These are phyloP conservation scores for Euphysa ruthae DNA, from an alignment of 30 jellyfish, hydroid and myxozoan species.

Conservation along the genomic window DNA sequence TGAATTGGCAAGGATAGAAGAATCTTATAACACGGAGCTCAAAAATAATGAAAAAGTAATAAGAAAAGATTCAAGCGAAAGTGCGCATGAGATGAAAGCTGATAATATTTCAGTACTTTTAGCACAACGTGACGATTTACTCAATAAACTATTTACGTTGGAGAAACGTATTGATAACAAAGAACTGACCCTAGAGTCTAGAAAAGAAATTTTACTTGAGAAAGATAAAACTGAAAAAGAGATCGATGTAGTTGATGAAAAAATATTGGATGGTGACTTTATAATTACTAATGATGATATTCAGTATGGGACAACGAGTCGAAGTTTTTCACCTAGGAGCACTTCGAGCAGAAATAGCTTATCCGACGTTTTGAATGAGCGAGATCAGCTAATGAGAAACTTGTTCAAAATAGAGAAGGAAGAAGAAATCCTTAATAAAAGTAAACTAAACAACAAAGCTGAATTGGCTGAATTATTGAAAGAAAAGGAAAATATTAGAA, in stretches of 20 bases:
- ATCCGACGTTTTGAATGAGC: not conserved
- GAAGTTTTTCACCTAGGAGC: slow-evolving; percentile 44
- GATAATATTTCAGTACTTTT: not conserved
- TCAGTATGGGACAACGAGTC: not conserved
- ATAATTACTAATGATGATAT: not conserved
- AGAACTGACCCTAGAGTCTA: not conserved
- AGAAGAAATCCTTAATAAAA: not conserved
- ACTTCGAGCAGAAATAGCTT: slow-evolving; percentile 26
- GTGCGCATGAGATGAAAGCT: too few relatives aligned
- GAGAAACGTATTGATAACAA: not conserved
- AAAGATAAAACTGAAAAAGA: not conserved
- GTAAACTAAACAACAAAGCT: not conserved
- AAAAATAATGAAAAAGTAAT: too few relatives aligned
- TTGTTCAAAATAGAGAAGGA: slow-evolving; percentile 10
- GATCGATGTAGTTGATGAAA: slow-evolving; percentile 26
- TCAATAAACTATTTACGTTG: slow-evolving; percentile 1
- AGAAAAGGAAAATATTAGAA: not conserved
- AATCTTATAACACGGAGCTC: not conserved
- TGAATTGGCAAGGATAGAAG: too few relatives aligned
- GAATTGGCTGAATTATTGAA: not conserved
- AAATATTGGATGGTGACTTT: slow-evolving; percentile 9
- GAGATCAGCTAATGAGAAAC: slow-evolving; percentile 20
- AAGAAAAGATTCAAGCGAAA: too few relatives aligned
- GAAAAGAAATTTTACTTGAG: not conserved
- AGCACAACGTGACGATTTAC: slow-evolving; percentile 8